Evolutionary conservation across 2,888 invertebrate species (phyloP).

Genomic region (Caenorhabditis sp.): DNA sequence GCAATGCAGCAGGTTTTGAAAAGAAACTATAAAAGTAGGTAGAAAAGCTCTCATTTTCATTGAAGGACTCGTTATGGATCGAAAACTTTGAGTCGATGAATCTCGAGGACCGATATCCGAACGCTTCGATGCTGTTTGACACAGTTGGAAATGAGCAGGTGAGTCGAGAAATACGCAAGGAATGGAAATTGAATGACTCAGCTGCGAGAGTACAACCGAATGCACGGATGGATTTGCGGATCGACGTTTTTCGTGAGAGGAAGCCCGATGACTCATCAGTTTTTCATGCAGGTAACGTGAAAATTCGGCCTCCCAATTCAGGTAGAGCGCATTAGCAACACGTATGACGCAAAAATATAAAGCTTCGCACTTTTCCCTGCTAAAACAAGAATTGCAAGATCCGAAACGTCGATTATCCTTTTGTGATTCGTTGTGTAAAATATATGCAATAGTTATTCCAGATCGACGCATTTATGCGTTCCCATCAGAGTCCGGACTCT

Average conservation of each 20-base stretch:
- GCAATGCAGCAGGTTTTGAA: conserved; percentile 63
- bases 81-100: conserved; percentile 60
- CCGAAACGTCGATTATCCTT: neutral
- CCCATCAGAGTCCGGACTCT: conserved; percentile 62
- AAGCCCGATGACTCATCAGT: conserved; percentile 53
- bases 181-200: conserved; percentile 5
- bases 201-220: conserved; percentile 58
- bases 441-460: no score
- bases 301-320: no score
- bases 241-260: conserved; percentile 66
- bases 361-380: no score
- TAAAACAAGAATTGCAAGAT: no score
- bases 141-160: conserved; percentile 67
- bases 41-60: no score
- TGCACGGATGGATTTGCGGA: conserved; percentile 70
- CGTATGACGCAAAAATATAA: neutral
- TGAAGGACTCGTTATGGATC: conserved; percentile 62
- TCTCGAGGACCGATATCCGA: conserved; percentile 56
- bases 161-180: neutral
- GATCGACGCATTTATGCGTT: conserved; percentile 61
- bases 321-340: no score
- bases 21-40: no score
- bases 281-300: conserved; percentile 58
- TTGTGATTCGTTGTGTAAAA: neutral
- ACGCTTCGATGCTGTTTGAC: conserved; percentile 61